A percentile compares a stretch with the other conserved stretches of the same genome.
Conservation (phyloP, 2,888 invertebrate genomes). For the Xestia rhomboidea region DNA sequence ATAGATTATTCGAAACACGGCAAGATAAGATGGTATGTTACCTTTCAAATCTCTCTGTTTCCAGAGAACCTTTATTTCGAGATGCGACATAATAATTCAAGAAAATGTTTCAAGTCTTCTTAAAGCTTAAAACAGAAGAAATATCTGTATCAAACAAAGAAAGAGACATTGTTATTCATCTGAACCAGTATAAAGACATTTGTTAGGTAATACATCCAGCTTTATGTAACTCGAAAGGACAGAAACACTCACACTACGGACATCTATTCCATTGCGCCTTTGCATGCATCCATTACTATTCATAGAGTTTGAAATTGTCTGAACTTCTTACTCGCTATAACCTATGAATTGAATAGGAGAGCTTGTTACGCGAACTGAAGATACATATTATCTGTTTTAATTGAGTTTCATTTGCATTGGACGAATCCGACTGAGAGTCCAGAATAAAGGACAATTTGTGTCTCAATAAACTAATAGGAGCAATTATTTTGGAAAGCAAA, state of each 20-base stretch:
- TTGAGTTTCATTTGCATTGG: slow-evolving; percentile 24
- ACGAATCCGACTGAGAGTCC: neutral
- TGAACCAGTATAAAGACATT: slow-evolving; percentile 11
- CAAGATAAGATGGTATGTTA: neutral
- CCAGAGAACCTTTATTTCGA: neutral
- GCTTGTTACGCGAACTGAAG: slow-evolving; percentile 21
- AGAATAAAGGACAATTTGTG: slow-evolving; percentile 18
- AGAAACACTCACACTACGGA: slow-evolving; percentile 42
- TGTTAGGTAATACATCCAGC: slow-evolving; percentile 22
- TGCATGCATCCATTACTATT: slow-evolving; percentile 70
- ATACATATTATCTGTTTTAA: slow-evolving; percentile 30
- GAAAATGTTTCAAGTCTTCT: neutral
- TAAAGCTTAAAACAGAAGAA: slow-evolving; percentile 8
- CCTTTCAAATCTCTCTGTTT: neutral
- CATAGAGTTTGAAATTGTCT: slow-evolving; percentile 72
- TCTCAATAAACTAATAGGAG: slow-evolving; percentile 4
- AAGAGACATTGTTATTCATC: slow-evolving; percentile 1
- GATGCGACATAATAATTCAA: slow-evolving; percentile 5
- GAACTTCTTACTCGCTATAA: slow-evolving; percentile 68
- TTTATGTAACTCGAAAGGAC: slow-evolving; percentile 33
- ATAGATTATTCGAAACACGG: slow-evolving; percentile 24
- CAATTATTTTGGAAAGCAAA: neutral
- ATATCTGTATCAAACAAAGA: slow-evolving; percentile 22
- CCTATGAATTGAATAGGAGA: slow-evolving; percentile 67
- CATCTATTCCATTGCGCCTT: slow-evolving; percentile 66